Conservation (phyloP, 1,140 invertebrate species). For the honey bee (Apis mellifera) region Amel_HAv3.1 CM009943.2:9134001-9134500, state of each 20-base stretch:
- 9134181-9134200: slow-evolving; percentile 76
- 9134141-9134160: slow-evolving; percentile 64
- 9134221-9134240: slow-evolving; percentile 58
- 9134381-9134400: slow-evolving; percentile 68
- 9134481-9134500: neutral
- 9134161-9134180: slow-evolving; percentile 73
- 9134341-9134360: slow-evolving; percentile 67
- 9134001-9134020: too few relatives aligned
- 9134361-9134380: slow-evolving; percentile 53
- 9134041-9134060: slow-evolving; percentile 18
- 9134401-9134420: slow-evolving; percentile 41
- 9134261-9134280: slow-evolving; percentile 8
- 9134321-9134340: slow-evolving; percentile 73
- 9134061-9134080: slow-evolving; percentile 14
- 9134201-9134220: slow-evolving; percentile 79
- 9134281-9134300: slow-evolving; percentile 66
- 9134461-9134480: neutral
- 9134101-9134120: neutral
- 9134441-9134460: slow-evolving; percentile 42
- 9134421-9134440: slow-evolving; percentile 47
- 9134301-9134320: slow-evolving; percentile 73
- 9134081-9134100: slow-evolving; percentile 29
- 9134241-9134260: slow-evolving; percentile 8
- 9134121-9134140: slow-evolving; percentile 33
- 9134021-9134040: neutral